phyloP scores from a whole-genome alignment of 1,140 invertebrate species.

The Megathymus violae region DNA sequence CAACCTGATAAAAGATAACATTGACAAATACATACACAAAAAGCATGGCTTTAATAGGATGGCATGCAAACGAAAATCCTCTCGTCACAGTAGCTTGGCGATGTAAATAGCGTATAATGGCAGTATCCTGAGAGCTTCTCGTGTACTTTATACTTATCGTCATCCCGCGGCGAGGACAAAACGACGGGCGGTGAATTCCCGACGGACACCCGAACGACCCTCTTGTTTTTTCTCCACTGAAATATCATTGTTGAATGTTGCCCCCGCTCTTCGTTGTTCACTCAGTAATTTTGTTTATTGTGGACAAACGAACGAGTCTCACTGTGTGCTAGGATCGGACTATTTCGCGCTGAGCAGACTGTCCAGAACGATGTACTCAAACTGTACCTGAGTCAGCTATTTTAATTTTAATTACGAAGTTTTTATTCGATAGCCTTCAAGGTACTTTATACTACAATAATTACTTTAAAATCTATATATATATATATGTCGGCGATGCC shows the following conservation, averaged over 20 bases:
- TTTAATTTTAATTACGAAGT: background rate
- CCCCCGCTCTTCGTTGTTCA: slow-evolving; percentile 56
- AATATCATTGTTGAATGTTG: slow-evolving; percentile 65
- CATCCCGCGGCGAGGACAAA: slow-evolving; percentile 42
- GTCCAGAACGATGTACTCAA: slow-evolving; percentile 1
- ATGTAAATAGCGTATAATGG: slow-evolving; percentile 64
- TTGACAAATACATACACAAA: slow-evolving; percentile 1
- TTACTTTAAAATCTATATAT: too few species aligned
- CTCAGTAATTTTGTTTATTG: slow-evolving; percentile 71
- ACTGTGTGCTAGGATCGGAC: slow-evolving; percentile 47
- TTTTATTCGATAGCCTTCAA: too few species aligned
- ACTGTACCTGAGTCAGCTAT: background rate
- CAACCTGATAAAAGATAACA: background rate
- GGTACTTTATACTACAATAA: too few species aligned
- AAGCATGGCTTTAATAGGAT: slow-evolving; percentile 37
- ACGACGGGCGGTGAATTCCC: slow-evolving; percentile 62
- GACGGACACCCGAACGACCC: slow-evolving; percentile 65
- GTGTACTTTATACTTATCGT: slow-evolving; percentile 58
- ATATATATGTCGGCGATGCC: too few species aligned
- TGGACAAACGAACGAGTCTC: slow-evolving; percentile 44
- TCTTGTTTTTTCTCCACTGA: slow-evolving; percentile 70
- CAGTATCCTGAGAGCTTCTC: slow-evolving; percentile 62
- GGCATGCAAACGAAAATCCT: slow-evolving; percentile 45
- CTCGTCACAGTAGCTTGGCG: slow-evolving; percentile 48
- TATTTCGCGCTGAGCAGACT: slow-evolving; percentile 47